Conservation (phyloP, 2,888 invertebrate genomes). For the Leucophenga maculata region DNA sequence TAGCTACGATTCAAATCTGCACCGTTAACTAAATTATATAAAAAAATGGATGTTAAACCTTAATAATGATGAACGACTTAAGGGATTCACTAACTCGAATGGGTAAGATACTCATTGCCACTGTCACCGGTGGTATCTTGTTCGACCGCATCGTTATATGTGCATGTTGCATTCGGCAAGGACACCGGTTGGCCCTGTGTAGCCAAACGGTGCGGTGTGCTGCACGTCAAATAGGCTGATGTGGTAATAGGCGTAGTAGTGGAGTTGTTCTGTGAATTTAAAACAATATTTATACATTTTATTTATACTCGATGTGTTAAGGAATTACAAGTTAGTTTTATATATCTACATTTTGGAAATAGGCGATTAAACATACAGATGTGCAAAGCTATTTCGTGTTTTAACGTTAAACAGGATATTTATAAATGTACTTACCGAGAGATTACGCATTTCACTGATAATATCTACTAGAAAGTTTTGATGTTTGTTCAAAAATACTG, state of each 20-base stretch:
- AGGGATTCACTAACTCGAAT: conserved; percentile 55
- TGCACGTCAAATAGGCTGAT: conserved; percentile 50
- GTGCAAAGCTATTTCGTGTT: no score
- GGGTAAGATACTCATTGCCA: conserved; percentile 55
- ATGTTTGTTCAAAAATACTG: conserved; percentile 66
- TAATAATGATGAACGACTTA: background rate
- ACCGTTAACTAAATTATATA: conserved; percentile 63
- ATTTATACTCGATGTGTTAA: no score
- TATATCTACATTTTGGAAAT: no score
- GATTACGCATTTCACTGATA: conserved; percentile 68
- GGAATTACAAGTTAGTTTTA: no score
- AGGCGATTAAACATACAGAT: no score
- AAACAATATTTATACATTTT: no score
- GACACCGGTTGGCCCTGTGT: conserved; percentile 25
- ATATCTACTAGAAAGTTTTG: conserved; percentile 65
- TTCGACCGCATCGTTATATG: conserved; percentile 40
- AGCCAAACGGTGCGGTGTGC: conserved; percentile 66
- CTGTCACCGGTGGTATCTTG: no score
- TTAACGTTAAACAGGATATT: no score
- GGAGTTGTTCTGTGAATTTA: conserved; percentile 41
- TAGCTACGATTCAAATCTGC: conserved; percentile 71
- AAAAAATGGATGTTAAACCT: no score
- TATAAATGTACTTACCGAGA: conserved; percentile 68
- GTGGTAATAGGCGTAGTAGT: conserved; percentile 49
- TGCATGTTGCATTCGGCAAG: background rate